Base-by-base conservation (phyloP, 2,888 invertebrate genomes). In the Netelia inedita region DNA sequence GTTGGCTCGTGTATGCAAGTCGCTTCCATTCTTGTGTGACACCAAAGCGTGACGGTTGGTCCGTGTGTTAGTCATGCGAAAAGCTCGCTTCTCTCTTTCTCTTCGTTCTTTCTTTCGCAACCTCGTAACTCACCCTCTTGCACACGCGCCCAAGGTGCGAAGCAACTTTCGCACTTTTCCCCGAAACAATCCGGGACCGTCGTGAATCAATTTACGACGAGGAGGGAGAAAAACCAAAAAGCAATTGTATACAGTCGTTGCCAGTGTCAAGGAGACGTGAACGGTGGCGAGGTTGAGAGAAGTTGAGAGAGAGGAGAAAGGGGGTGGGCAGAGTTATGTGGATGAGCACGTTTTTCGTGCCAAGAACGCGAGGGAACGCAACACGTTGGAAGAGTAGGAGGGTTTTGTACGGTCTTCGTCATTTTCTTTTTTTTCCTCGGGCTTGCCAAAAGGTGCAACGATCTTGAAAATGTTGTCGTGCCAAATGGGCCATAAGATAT, bases 181-280 rank as follows among this genome's bases (percentile, higher is more conserved):
- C 55, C 11, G 55, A 69, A 75, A 78, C 82, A 78, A 82, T 82
- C 78, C 71, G 65, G 66, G 69, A 71, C 61, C 53, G 50, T 78
- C 82, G 82, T 82, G 82, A 82, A 82, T 82, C 82, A 78, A 82
- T 82, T 82, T 82, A 78, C 78, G 76, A 72, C 57, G 35, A 35
- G 35, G 35, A 35, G 16, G 10, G 41, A 78, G 82, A 61, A 71
- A 66, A 82, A 78, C 78, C 76, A 72, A 78, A 82, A 78, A 82
- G 46, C 79, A 43, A 16, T 35, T 5, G 35, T 53, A 53, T 43
- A 57, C 11, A 72, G 35, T 19, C 28, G 53, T 61, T 59, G 46
- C 14, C 63, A 75, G 81, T 75, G 75, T 75, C 75, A 69, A 75
- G 81, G 59, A 81, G 68, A 74, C 35, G 46, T 68, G 46, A 5